Evolutionary conservation across 2,888 invertebrate species (phyloP).

Genomic region (Anthrax anthrax): DNA sequence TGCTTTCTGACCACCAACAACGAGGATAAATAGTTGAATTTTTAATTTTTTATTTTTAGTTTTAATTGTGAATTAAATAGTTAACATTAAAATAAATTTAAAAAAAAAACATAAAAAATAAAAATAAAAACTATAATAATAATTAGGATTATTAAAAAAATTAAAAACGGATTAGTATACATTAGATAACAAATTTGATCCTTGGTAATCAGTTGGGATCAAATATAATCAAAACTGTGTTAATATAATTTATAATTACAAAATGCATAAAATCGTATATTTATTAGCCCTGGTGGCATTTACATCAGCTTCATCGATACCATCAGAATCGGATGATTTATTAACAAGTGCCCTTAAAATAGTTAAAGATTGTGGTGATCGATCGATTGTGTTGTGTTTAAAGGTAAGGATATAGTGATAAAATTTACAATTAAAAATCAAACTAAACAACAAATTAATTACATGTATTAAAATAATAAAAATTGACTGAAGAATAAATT

Average conservation of each 20-base stretch:
- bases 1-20: conserved; percentile 32
- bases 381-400: conserved; percentile 53
- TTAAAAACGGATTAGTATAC: no score
- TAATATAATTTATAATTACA: no score
- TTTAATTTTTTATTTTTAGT: no score
- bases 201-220: no score
- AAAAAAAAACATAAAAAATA: no score
- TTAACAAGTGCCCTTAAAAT: conserved; percentile 51
- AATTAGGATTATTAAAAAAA: no score
- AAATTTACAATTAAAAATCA: not conserved
- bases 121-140: no score
- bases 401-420: conserved; percentile 42
- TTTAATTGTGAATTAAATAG: no score
- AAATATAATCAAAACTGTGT: no score
- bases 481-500: not conserved
- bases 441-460: not conserved
- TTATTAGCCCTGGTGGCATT: conserved; percentile 36
- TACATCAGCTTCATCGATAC: conserved; percentile 35
- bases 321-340: conserved; percentile 39
- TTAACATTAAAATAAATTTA: no score
- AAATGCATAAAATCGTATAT: conserved; percentile 38
- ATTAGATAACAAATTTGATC: no score
- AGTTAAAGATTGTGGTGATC: conserved; percentile 54
- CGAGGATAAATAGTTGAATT: no score
- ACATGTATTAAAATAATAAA: conserved; percentile 22